phyloP scores from a whole-genome alignment of 2,888 invertebrate species.

The Margaritifera margaritifera region DNA sequence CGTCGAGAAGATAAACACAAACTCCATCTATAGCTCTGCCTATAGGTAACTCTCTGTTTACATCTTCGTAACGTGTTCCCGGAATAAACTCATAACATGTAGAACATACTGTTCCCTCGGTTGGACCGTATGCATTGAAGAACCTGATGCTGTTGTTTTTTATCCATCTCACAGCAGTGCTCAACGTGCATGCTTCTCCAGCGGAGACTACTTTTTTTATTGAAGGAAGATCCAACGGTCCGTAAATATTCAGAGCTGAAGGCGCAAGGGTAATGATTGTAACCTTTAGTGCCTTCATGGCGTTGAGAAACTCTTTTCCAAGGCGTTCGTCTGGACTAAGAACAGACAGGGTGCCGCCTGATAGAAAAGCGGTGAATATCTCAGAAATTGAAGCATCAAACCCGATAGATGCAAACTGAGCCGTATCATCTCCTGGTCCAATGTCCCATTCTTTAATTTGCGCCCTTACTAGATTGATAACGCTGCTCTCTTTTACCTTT shows the following conservation, averaged over 20 bases:
- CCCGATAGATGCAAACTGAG: slow-evolving; percentile 92
- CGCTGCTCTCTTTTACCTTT: slow-evolving; percentile 82
- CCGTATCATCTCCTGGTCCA: slow-evolving; percentile 80
- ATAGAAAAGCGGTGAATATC: slow-evolving; percentile 88
- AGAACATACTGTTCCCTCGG: slow-evolving; percentile 93
- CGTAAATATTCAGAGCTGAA: slow-evolving; percentile 79
- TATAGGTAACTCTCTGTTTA: slow-evolving; percentile 84
- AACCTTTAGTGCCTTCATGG: slow-evolving; percentile 79
- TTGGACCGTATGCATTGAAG: slow-evolving; percentile 92
- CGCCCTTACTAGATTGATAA: slow-evolving; percentile 84
- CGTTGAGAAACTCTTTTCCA: slow-evolving; percentile 82
- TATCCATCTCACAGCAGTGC: slow-evolving; percentile 84
- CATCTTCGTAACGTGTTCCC: slow-evolving; percentile 28
- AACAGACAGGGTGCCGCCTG: slow-evolving; percentile 83
- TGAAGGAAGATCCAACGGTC: slow-evolving; percentile 73
- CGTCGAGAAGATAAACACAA: slow-evolving; percentile 85
- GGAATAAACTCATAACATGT: slow-evolving; percentile 81
- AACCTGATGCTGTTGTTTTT: slow-evolving; percentile 79
- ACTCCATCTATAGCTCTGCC: slow-evolving; percentile 87
- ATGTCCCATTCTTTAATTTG: slow-evolving; percentile 89
- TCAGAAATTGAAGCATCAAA: slow-evolving; percentile 92
- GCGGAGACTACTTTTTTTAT: slow-evolving; percentile 87
- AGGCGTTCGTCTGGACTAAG: slow-evolving; percentile 84
- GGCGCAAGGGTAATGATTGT: slow-evolving; percentile 81
- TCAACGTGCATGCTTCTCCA: slow-evolving; percentile 84